Conservation (phyloP, 2,797 vertebrate species). For the Platyrinchus mystaceus region DNA sequence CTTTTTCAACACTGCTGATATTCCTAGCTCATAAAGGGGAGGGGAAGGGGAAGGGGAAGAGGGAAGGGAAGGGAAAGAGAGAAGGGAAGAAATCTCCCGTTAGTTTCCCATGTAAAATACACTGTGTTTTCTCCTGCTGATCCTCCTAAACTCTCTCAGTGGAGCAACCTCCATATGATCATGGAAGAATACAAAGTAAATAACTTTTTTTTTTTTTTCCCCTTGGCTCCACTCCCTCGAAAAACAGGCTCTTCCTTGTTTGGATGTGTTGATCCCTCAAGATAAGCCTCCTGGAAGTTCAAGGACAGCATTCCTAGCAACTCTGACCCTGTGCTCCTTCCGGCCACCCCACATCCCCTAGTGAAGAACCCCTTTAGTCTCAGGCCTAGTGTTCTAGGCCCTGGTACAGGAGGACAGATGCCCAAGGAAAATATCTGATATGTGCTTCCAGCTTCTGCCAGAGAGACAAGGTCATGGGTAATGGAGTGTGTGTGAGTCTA, state of each 20-base stretch:
- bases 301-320: background rate
- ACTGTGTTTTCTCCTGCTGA: background rate
- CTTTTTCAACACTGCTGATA: background rate
- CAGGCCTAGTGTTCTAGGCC: background rate
- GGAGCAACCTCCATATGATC: background rate
- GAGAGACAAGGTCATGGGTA: slow-evolving; percentile 10
- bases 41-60: no score
- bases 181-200: background rate
- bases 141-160: background rate
- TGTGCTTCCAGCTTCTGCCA: background rate
- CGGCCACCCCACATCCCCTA: background rate
- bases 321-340: background rate
- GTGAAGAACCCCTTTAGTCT: background rate
- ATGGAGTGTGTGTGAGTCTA: slow-evolving; percentile 7
- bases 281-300: background rate
- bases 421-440: background rate
- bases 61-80: background rate
- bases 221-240: background rate
- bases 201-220: background rate
- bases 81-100: background rate
- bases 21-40: background rate
- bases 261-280: background rate
- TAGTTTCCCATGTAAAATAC: background rate
- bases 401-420: background rate
- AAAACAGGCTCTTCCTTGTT: background rate